Evolutionary conservation across 2,113 vertebrate species (phyloP).

Genomic region (Aix galericulata): DNA sequence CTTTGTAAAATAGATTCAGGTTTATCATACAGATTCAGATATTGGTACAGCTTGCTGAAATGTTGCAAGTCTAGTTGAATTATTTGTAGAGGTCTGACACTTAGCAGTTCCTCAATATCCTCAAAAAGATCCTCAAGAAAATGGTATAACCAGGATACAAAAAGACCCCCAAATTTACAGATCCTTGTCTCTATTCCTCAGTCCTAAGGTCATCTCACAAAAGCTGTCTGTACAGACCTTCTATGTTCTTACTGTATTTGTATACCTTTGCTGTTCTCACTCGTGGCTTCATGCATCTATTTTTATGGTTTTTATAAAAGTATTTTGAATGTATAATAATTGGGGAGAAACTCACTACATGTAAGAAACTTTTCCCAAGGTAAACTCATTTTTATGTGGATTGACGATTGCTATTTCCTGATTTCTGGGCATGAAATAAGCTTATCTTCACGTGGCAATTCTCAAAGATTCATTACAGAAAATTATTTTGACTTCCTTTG

Average conservation of each 20-base stretch:
- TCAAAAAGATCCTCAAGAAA: too few species aligned
- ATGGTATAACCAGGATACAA: too few species aligned
- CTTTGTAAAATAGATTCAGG: slow-evolving; percentile 4
- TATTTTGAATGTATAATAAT: neutral
- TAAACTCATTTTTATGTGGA: neutral
- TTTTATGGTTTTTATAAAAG: neutral
- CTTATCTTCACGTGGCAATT: neutral
- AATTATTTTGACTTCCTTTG: neutral
- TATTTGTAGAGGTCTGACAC: neutral
- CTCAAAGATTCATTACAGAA: neutral
- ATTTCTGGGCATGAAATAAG: neutral
- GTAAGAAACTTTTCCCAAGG: neutral
- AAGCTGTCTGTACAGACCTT: neutral
- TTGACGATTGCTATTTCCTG: neutral
- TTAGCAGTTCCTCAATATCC: neutral
- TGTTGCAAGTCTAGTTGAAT: neutral
- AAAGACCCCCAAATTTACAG: neutral
- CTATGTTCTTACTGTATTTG: neutral
- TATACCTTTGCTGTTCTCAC: neutral
- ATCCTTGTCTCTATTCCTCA: neutral
- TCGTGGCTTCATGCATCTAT: fast-evolving
- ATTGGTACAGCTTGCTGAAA: neutral
- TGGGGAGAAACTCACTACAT: neutral
- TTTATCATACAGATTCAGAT: neutral
- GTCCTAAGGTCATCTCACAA: neutral